Base-by-base conservation (phyloP, 2,797 vertebrate genomes). In the Babyrousa celebensis region DNA sequence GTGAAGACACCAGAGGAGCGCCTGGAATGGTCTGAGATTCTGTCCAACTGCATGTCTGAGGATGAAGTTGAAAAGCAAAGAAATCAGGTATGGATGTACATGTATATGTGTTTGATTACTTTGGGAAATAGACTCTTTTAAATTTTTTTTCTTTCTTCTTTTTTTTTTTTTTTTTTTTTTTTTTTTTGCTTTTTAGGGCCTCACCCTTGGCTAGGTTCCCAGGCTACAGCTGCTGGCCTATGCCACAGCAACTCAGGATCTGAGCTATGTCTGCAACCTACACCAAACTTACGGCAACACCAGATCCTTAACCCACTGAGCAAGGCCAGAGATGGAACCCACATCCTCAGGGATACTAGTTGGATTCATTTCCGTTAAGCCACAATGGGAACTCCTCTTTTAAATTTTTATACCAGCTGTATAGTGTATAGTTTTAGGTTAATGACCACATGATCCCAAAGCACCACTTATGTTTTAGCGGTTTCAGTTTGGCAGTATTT, bases 1-100 rank as follows among this genome's bases (percentile, higher is more conserved):
- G 97, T 97, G 36, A 98, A 98, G 70, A 96, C 98, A 1, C 98
- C 99, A 0, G 98, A 99, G 43, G 97, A 99, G 70, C 99, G 99
- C 80, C 98, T 99, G 65, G 99, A 99, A 96, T 98, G 99, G 99
- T 99, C 99, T 1, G 99, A 99, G 97, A 97, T 98, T 29, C 98
- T 99, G 18, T 99, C 99, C 20, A 99, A 99, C 96, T 99, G 99
- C 91, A 71, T 96, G 6, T 98, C 97, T 52, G 99, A 99, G 70
- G 99, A 98, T 1, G 99, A 99, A 96, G 98, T 99, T 32, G 99
- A 99, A 97, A 98, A 97, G 79, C 98, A 99, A 85, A 99, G 99
- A 97, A 99, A 96, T 98, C 99, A 99, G 99, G 99, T 99, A 98
- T 97, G 97, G n/a, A n/a, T 93, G 79, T 89, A 48, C 84, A 10